Base-by-base conservation (phyloP, 2,797 vertebrate genomes). In the Pteronotus mesoamericanus region DNA sequence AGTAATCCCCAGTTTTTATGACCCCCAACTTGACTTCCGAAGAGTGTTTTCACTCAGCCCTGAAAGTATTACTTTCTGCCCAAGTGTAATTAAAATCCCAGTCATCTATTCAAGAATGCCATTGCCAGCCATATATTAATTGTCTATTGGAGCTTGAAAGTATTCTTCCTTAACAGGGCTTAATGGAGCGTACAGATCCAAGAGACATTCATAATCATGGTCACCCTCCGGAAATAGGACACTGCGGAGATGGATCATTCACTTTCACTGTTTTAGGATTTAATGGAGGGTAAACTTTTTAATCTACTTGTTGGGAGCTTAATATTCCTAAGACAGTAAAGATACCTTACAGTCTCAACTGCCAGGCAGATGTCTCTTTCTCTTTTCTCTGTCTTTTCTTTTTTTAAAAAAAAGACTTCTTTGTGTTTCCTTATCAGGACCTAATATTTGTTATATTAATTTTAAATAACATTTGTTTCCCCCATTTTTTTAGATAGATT, bases 101-200 rank as follows among this genome's bases (percentile, higher is more conserved):
- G 42, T 97, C 94, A 77, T 91, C 97, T 93, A 79, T 97, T 97
- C 89, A 92, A 96, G 97, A 96, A 91, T 95, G 96, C 90, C 87
- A 42, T 91, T 96, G 95, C 97, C 90, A 89, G 93, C 93, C 92
- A 97, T 97, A 98, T 98, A 98, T 98, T 98, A 98, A 98, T 98
- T 98, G 98, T 98, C 97, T 97, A 97, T 96, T 91, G 86, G 97
- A 92, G 89, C 96, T 96, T 91, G 89, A 94, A 98, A 98, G 94
- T 98, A 92, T 94, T 97, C 97, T 98, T 98, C 85, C 97, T 97
- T 97, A 97, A 95, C 88, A 96, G 97, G 98, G 98, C 98, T 99
- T 99, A 99, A 99, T 99, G 99, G 98, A 98, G 98, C 99, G 98
- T 98, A 97, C 96, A 98, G 97, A 98, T 98, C 98, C 97, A 94